Base-by-base conservation (phyloP, 2,113 vertebrate genomes). In the Vicugna pacos region DNA sequence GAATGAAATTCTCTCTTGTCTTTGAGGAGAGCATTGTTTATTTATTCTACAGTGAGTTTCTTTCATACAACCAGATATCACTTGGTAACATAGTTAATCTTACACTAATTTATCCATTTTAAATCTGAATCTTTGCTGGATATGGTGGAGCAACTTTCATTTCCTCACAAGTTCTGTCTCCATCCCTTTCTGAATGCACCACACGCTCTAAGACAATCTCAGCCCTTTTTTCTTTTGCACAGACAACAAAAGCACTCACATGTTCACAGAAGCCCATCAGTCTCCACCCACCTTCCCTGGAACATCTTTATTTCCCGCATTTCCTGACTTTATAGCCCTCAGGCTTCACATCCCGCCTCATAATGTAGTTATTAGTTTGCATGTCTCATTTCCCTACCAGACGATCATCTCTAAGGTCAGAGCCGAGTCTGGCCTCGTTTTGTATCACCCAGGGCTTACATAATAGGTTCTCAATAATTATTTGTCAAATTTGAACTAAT, bases 401-500 rank as follows among this genome's bases (percentile, higher is more conserved):
- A 32, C 17, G 35, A 58, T n/a, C 30, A 60, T 35, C 24, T 83
- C 73, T 22, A 79, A 95, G 52, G 13, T 46, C 75, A 87, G n/a
- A 30, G 20, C 9, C 62, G 50, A 73, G 14, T 20, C 24, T 70
- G 70, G 7, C 60, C 50, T 90, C 56, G 19, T 24, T 86, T 94
- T 84, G 8, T 52, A 75, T 13, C 46, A 84, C 58, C 50, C 76
- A 84, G 42, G 64, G 20, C 24, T n/a, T 77, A 83, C 28, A 76
- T 54, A 92, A 80, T 8, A 56, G 32, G 20, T 35, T 76, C 83
- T 93, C 20, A 81, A 67, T 89, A 85, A 46, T 77, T 90, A 87
- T 56, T 82, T 83, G 12, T 48, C 69, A 22, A 64, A 94, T 79
- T 42, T 80, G 9, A 93, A 80, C 46, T 38, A 70, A 32, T 0